These are phyloP conservation scores for Thereva nobilitata DNA, from an alignment of 2,888 invertebrate species.

Conservation along the genomic window DNA sequence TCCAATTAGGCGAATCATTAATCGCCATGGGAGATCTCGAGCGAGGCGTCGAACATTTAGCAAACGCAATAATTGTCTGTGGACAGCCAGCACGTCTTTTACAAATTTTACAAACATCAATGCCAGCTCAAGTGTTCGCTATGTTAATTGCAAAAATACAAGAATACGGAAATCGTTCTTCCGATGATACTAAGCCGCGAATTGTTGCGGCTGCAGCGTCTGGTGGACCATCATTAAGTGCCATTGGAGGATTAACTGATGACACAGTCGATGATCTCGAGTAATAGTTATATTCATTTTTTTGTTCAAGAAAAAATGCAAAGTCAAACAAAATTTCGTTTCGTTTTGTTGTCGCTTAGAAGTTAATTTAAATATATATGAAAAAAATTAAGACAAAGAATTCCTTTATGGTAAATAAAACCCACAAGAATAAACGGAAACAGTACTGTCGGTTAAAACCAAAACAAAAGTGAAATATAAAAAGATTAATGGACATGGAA, in stretches of 20 bases:
- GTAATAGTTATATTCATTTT: slow-evolving; percentile 6
- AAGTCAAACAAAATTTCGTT: too few species aligned
- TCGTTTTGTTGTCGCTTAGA: too few species aligned
- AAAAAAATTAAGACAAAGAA: too few species aligned
- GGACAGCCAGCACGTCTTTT: slow-evolving; percentile 68
- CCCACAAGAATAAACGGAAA: too few species aligned
- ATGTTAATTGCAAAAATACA: slow-evolving; percentile 75
- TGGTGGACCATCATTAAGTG: slow-evolving; percentile 6
- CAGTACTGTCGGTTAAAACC: too few species aligned
- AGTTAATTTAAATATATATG: too few species aligned
- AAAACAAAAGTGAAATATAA: too few species aligned
- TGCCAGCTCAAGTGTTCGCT: slow-evolving; percentile 94
- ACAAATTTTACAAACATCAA: slow-evolving; percentile 80
- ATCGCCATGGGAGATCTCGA: slow-evolving; percentile 85
- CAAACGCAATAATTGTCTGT: slow-evolving; percentile 96
- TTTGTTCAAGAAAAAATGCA: too few species aligned
- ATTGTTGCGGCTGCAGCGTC: slow-evolving; percentile 43
- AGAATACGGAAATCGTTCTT: slow-evolving; percentile 54
- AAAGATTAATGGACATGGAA: too few species aligned
- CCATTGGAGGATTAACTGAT: background rate
- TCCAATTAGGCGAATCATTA: slow-evolving; percentile 92
- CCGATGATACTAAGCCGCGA: slow-evolving; percentile 48
- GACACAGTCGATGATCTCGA: slow-evolving; percentile 25
- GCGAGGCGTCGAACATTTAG: slow-evolving; percentile 92
- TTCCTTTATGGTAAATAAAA: too few species aligned